Evolutionary conservation across 2,888 invertebrate species (phyloP), one percentile per base, ranked within the genome.

Genomic region (Hirtodrosophila trivittata): DNA sequence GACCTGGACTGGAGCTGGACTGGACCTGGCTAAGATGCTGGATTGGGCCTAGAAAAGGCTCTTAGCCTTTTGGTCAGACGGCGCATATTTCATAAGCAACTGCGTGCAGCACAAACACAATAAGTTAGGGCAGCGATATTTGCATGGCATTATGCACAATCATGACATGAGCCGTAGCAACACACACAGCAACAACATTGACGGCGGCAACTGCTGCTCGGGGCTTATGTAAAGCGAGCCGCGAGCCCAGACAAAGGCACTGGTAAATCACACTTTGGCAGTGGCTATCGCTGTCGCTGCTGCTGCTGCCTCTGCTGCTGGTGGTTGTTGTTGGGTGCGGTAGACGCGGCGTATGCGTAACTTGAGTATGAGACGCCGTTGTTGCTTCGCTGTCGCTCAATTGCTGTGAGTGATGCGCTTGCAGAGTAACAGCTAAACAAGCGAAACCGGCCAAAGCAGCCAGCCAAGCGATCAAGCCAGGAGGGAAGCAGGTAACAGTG

Each of bases 101-200:
- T 81, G 77, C 81, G 67, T 75, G 66, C 86, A 67, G 87, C 78
- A 77, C 75, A 78, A 86, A 77, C 76, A 81, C 80, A 87, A 81
- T 81, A 87, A 87, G 76, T 80, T 80, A 70, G 85, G 70, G 75
- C 76, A 50, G 38, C 77, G 69, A 80, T 87, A 82, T 82, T 82
- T 82, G 87, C 87, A 87, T 88, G 81, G 74, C 86, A 88, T 85
- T 85, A 85, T 85, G 84, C 84, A 85, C 80, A 88, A 88, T 85
- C 84, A 85, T 85, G 84, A 87, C 74, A 77, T 77, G 76, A 75
- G 81, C 67, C 54, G 32, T 38, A 58, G 18, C 69, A 58, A 28
- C 71, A 55, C 28, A 58, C 46, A 41, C 58, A 64, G 32, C 52
- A 46, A 28, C 47, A 46, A 8, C 41, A 50, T n/a, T 56, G 43